Evolutionary conservation across 2,797 vertebrate species (phyloP), one percentile per base, ranked within the genome.

Genomic region (Lerista edwardsae): DNA sequence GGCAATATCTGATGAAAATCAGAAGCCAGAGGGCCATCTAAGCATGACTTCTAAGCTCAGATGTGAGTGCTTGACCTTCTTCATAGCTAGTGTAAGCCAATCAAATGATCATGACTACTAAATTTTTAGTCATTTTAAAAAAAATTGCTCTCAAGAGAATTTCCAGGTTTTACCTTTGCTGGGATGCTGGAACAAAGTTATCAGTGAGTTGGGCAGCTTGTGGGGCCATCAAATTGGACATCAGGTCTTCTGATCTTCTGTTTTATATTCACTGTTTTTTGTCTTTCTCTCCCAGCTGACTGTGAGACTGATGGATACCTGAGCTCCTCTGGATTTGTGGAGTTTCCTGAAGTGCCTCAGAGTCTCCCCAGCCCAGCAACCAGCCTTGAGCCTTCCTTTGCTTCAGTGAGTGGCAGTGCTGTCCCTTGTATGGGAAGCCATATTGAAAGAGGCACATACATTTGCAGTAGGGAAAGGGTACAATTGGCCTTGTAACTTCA

Each of bases 251-350:
- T 12, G 19, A 15, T 29, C 36, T 73, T 61, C 11, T n/a, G n/a
- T 76, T 57, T 64, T 21, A 15, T n/a, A 31, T 79, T 25, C 44
- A 9, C 3, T 1, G 34, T 21, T 14, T 25, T 85, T 1, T 12
- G 27, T 27, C 0, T 0, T 62, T 86, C 2, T 59, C 77, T 92
- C 44, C 64, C 97, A 99, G 98, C 98, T 69, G 98, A 99, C 94
- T 98, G 98, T 0, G 98, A 99, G 96, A 99, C 97, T 0, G 98
- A 99, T 1, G 98, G 97, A 86, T 98, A 98, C 95, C 96, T 98
- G 90, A 98, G 98, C 95, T 97, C 98, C 81, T 98, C 98, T 0
- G 97, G 98, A 84, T 97, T 98, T 88, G 96, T 98, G 94, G 98
- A 99, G 87, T 92, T 96, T 34, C 94, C 94, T 1, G 97, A 98